Base-by-base conservation (phyloP, 2,888 invertebrate genomes). In the Drosophila kanekoi region DNA sequence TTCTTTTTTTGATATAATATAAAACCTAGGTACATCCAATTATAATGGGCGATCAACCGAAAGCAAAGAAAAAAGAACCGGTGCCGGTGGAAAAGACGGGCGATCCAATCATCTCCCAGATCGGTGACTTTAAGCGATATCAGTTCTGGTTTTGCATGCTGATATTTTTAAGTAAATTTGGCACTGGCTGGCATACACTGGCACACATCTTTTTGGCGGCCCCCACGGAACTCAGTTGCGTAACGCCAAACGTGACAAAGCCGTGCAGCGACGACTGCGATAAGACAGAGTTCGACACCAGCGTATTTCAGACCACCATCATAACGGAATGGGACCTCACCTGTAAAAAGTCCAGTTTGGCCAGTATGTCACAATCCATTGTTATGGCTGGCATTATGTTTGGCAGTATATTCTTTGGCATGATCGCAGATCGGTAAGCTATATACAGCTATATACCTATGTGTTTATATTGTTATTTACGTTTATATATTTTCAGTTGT, bases 101-200 rank as follows among this genome's bases (percentile, higher is more conserved):
- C 0, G 96, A 96, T 88, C 94, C 95, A 0, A 93, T 96, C 16
- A 94, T 95, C 38, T 94, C 94, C 79, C 94, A 95, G 4, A 95
- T 96, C 74, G 96, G 96, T 0, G 93, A 94, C 33, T 94, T 96
- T 61, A 96, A 96, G 5, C 94, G 94, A 86, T 96, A 96, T 95
- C 96, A 96, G 89, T 93, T 96, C 71, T 94, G 94, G 93, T 94
- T 96, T 53, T 95, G 95, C 77, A 92, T 94, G 49, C 93, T 95
- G 0, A 94, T 96, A 40, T 95, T 96, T 72, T 92, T 96, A 10
- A 94, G 95, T 57, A 96, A 96, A 91, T 95, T 96, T 87, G 96
- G 96, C 0, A 95, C 96, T 0, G 96, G 96, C 0, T 96, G 96
- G 96, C 96, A 96, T 89, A 96, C 96, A 85, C 93, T 96, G 90